phyloP scores from a whole-genome alignment of 2,797 vertebrate genomes.

The Lacerta viridis region DNA sequence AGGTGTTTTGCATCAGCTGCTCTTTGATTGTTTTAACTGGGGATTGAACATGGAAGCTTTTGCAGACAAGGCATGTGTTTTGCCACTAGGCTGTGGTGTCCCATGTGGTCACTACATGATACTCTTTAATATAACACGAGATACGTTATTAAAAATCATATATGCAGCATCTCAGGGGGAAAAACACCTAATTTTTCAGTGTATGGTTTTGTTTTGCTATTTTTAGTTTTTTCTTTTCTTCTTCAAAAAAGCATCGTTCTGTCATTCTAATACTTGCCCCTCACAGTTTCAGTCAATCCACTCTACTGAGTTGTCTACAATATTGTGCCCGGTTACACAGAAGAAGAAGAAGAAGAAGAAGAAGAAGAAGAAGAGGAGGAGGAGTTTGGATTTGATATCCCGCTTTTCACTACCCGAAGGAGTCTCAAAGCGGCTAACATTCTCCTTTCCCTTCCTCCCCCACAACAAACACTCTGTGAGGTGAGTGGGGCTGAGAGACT shows the following conservation, averaged over 20 bases:
- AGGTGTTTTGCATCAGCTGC: not conserved
- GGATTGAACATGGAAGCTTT: too few relatives aligned
- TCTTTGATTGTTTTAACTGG: too few relatives aligned
- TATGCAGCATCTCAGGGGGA: not conserved
- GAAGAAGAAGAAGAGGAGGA: too few relatives aligned
- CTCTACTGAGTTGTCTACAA: not conserved
- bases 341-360: too few relatives aligned
- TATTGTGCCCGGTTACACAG: not conserved
- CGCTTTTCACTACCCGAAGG: too few relatives aligned
- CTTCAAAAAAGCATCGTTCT: not conserved
- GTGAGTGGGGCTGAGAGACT: too few relatives aligned
- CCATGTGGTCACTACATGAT: not conserved
- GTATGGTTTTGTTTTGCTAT: not conserved
- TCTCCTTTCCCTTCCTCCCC: too few relatives aligned
- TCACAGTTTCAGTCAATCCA: not conserved
- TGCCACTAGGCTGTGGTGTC: not conserved
- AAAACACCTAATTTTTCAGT: not conserved
- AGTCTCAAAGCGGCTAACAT: too few relatives aligned
- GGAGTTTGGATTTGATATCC: too few relatives aligned
- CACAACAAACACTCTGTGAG: too few relatives aligned
- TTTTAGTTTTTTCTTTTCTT: not conserved
- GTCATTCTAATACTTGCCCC: not conserved
- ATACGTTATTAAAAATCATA: not conserved
- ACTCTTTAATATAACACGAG: not conserved
- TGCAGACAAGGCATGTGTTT: not conserved